Conservation (phyloP, 1,140 invertebrate species). For the Ruditapes philippinarum region DNA sequence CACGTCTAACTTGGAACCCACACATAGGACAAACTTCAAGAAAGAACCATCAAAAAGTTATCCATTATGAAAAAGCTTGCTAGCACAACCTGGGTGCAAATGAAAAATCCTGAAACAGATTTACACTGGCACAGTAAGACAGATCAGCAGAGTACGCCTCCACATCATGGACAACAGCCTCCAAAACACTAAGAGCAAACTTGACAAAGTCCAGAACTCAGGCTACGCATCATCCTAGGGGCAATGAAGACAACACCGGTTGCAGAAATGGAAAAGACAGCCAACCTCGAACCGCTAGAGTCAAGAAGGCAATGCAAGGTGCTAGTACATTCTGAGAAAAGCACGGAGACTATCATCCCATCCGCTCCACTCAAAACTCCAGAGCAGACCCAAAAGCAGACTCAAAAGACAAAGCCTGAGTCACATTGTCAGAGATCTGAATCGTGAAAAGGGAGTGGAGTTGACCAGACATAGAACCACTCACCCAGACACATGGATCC, state of each 20-base stretch:
- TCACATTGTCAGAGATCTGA: too few relatives aligned
- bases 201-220: constrained; percentile 49
- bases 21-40: constrained; percentile 48
- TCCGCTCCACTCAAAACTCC: constrained; percentile 20
- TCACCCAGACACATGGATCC: too few relatives aligned
- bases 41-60: constrained; percentile 41
- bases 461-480: too few relatives aligned
- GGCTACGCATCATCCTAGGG: background rate
- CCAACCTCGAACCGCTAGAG: constrained; percentile 28
- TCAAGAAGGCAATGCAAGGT: background rate
- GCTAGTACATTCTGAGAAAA: constrained; percentile 12
- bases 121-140: constrained; percentile 41
- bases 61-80: constrained; percentile 54
- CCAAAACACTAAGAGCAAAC: constrained; percentile 23
- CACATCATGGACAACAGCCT: constrained; percentile 43
- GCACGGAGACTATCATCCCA: constrained; percentile 34
- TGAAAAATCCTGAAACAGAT: constrained; percentile 20
- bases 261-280: constrained; percentile 35
- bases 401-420: constrained; percentile 48
- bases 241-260: constrained; percentile 40
- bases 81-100: constrained; percentile 49
- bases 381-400: constrained; percentile 36
- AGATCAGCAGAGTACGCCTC: constrained; percentile 52
- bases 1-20: constrained; percentile 48
- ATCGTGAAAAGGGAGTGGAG: too few relatives aligned